A percentile compares a stretch with the other conserved stretches of the same genome.
Evolutionary conservation across 1,140 invertebrate species (phyloP).

Genomic region (Physella acuta): DNA sequence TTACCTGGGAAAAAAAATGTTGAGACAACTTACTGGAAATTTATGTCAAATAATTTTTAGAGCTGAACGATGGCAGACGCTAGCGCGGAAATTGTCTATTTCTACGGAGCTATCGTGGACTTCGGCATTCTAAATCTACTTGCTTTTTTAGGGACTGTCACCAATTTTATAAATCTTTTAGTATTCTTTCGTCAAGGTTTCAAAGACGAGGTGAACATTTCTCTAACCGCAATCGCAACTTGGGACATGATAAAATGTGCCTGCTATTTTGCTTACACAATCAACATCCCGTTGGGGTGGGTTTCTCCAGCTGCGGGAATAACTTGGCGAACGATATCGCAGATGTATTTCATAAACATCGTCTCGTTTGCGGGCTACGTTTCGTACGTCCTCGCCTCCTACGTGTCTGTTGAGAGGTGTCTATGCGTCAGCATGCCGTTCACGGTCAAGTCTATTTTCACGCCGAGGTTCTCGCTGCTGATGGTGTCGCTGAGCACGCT

Average conservation of each 20-base stretch:
- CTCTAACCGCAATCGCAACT: not conserved
- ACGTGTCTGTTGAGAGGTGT: slow-evolving; percentile 1
- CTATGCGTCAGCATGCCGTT: slow-evolving; percentile 1
- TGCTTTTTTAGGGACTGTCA: not conserved
- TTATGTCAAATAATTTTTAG: too few species aligned
- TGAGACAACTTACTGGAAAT: too few species aligned
- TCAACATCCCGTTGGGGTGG: not conserved
- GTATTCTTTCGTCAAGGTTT: slow-evolving; percentile 15
- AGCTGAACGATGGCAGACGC: too few species aligned
- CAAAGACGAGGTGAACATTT: slow-evolving; percentile 9
- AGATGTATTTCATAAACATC: not conserved
- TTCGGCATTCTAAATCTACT: not conserved
- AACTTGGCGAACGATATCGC: not conserved
- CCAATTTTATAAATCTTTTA: not conserved
- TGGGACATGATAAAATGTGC: slow-evolving; percentile 15
- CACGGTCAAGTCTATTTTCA: slow-evolving; percentile 4
- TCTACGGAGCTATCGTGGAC: too few species aligned
- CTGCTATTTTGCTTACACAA: not conserved
- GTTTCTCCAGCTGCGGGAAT: not conserved
- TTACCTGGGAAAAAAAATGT: too few species aligned
- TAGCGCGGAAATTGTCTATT: too few species aligned
- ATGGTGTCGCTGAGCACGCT: not conserved
- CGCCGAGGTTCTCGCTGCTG: not conserved
- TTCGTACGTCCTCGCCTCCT: not conserved
- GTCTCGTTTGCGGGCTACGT: slow-evolving; percentile 10